phyloP scores from a whole-genome alignment of 2,113 vertebrate species.

The Helogale parvula region DNA sequence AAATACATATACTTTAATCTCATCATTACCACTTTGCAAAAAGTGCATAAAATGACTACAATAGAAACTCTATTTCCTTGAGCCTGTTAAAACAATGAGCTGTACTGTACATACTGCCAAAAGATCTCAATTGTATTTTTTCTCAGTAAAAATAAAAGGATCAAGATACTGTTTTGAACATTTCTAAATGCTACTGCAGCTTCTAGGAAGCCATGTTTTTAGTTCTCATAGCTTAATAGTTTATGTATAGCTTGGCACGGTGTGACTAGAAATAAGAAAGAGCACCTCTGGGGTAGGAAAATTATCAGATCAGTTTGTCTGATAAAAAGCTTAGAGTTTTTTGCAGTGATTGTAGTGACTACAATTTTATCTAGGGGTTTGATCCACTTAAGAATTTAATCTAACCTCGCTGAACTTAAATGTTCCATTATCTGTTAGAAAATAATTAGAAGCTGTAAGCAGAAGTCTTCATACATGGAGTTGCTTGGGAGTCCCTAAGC shows the following conservation, averaged over 20 bases:
- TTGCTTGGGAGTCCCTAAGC: constrained; percentile 84
- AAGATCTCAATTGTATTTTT: background rate
- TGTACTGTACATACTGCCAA: background rate
- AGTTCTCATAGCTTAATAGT: background rate
- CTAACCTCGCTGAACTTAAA: constrained; percentile 82
- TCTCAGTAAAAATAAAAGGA: background rate
- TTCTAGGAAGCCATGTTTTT: background rate
- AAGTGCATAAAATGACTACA: background rate
- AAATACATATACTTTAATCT: background rate
- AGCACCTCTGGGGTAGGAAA: constrained; percentile 25
- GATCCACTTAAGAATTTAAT: constrained; percentile 83
- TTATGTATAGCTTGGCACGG: background rate
- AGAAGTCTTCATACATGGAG: constrained; percentile 76
- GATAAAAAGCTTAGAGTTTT: background rate
- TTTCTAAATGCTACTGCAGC: background rate
- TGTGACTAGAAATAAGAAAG: constrained; percentile 31
- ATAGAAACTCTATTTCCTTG: background rate
- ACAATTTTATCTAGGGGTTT: constrained; percentile 76
- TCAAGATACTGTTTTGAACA: background rate
- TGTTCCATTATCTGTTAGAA: constrained; percentile 85
- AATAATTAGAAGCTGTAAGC: constrained; percentile 87
- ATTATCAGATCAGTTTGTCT: background rate
- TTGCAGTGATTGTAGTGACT: constrained; percentile 58
- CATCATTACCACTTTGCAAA: background rate
- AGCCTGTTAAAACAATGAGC: background rate